Base-by-base conservation (phyloP, 92 coral and sea anemone species). In the Paramuricea clavata region DNA sequence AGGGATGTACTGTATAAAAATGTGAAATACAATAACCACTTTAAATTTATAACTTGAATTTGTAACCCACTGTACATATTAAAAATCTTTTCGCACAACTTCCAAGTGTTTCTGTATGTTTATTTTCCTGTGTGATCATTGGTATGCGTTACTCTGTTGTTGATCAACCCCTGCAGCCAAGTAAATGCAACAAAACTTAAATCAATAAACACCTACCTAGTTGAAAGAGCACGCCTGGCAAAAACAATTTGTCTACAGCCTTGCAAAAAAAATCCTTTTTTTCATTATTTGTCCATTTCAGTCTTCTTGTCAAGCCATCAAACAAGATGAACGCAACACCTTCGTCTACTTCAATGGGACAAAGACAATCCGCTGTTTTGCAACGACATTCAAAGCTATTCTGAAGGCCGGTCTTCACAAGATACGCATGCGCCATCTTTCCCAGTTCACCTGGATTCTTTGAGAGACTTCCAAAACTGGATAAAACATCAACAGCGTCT, bases 321-420 rank as follows among this genome's bases (percentile, higher is more conserved):
- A 96, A 96, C 82, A 94, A 83, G 49, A 96, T 94, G 91, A 91
- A 96, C 47, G 99, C 99, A 23, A 96, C 85, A 1, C 99, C 99
- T 50, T 96, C 99, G 81, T 96, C 99, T 5, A 95, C 95, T 32
- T 76, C 87, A 49, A 93, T 94, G 9, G 95, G 94, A n/a, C 99
- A 96, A 39, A 89, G 87, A 60, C 99, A 96, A 83, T 96, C 99
- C 0, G 92, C 89, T 5, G 98, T 96, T 82, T 83, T 94, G 49
- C 99, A 96, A 56, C 98, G 89, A 28, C 92, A 88, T 43, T 52
- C 93, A 75, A 97, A 94, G 31, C 98, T 91, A 83, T 97, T 94
- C 64, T 93, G 95, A 27, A 93, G 95, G 0, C 95, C 99, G 6
- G 94, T 97, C 0, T 91, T 93, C 26, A 90, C 56, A 4, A 97